Conservation (phyloP, 2,797 vertebrate species). For the Hemibagrus guttatus region DNA sequence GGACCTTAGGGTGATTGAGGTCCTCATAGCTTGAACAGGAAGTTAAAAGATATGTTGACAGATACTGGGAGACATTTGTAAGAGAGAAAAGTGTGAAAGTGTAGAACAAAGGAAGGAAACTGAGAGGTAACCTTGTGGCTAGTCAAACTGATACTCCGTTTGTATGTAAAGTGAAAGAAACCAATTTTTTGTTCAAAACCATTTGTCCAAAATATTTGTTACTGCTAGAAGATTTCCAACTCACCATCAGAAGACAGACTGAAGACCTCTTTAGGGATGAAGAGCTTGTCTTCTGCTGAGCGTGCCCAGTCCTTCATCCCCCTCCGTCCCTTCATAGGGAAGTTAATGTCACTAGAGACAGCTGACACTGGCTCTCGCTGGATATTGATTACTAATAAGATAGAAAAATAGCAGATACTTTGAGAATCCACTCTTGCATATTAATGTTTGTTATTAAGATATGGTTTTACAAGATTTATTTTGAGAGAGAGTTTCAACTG, state of each 20-base stretch:
- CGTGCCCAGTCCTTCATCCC: conserved; percentile 99
- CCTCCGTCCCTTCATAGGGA: conserved; percentile 93
- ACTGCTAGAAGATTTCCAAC: neutral
- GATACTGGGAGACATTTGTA: neutral
- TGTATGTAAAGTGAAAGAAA: neutral
- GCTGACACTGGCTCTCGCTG: conserved; percentile 93
- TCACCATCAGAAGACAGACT: conserved; percentile 84
- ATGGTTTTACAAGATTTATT: neutral
- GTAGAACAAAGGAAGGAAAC: neutral
- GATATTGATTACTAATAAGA: conserved; percentile 89
- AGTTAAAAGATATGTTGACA: neutral
- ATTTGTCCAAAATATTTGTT: neutral
- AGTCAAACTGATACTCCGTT: neutral
- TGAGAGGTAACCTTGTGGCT: neutral
- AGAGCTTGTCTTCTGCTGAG: conserved; percentile 95
- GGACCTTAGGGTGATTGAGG: conserved; percentile 49
- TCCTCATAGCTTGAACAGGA: conserved; percentile 52
- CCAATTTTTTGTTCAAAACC: neutral
- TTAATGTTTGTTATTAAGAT: neutral
- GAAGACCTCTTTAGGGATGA: conserved; percentile 95
- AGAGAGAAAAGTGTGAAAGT: neutral
- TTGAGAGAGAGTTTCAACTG: neutral
- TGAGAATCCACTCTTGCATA: neutral
- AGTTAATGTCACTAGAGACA: conserved; percentile 97
- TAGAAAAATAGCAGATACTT: neutral